These are phyloP conservation scores for Periplaneta americana DNA, from an alignment of 1,140 invertebrate species.

Conservation along the genomic window DNA sequence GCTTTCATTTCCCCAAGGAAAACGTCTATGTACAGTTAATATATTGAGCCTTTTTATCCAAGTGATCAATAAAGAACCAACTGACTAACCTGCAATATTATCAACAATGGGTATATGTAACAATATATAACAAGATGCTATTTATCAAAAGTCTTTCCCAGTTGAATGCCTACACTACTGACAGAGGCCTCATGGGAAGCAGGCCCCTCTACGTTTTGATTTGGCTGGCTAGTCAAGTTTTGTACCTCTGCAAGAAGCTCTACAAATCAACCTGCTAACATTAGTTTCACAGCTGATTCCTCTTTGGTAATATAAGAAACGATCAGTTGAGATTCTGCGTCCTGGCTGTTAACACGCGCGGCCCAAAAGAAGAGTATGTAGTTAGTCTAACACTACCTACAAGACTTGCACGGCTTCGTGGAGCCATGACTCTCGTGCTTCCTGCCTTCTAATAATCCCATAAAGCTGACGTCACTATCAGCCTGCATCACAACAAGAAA, in stretches of 20 bases:
- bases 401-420: not conserved
- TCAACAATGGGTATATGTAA: constrained; percentile 25
- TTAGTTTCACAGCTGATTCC: constrained; percentile 14
- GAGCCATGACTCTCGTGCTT: not conserved
- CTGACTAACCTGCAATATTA: constrained; percentile 22
- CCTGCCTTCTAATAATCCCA: not conserved
- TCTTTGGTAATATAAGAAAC: constrained; percentile 18
- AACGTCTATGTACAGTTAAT: constrained; percentile 21
- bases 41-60: constrained; percentile 23
- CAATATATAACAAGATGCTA: constrained; percentile 26
- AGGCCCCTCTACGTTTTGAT: constrained; percentile 20
- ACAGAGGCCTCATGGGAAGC: constrained; percentile 1
- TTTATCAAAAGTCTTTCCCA: constrained; percentile 24
- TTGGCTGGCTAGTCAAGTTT: constrained; percentile 19
- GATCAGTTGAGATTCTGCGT: not conserved
- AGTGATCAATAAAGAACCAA: constrained; percentile 19
- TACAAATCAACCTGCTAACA: constrained; percentile 14
- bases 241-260: constrained; percentile 15
- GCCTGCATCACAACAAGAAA: not conserved
- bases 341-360: constrained; percentile 5
- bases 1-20: constrained; percentile 15
- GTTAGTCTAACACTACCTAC: not conserved
- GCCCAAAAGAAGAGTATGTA: not conserved
- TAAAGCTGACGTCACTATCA: not conserved
- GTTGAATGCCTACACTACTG: constrained; percentile 13